phyloP scores from a whole-genome alignment of 2,797 vertebrate genomes.

The Liparis tanakae region DNA sequence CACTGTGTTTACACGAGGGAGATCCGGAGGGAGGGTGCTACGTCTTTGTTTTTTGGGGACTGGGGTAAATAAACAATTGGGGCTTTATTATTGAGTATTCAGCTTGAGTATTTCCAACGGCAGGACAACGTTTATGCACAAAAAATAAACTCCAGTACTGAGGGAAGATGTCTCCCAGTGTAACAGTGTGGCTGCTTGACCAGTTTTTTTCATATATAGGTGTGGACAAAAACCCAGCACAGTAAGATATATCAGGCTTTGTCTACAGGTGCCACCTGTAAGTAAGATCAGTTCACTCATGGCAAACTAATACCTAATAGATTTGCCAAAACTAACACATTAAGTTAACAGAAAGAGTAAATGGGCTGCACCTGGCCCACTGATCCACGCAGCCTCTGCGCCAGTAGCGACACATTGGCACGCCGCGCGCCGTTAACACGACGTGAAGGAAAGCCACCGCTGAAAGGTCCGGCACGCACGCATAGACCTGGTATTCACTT shows the following conservation, averaged over 20 bases:
- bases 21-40: neutral
- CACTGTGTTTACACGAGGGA: neutral
- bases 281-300: neutral
- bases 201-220: neutral
- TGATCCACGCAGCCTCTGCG: constrained; percentile 27
- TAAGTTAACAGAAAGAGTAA: constrained; percentile 1
- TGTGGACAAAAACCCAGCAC: constrained; percentile 5
- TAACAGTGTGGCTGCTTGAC: neutral
- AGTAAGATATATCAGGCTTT: neutral
- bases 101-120: neutral
- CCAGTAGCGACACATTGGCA: constrained; percentile 26
- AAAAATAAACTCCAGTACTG: neutral
- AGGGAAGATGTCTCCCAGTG: neutral
- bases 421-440: constrained; percentile 44
- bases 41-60: neutral
- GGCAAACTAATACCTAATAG: neutral
- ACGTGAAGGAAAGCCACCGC: constrained; percentile 50
- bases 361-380: neutral
- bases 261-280: neutral
- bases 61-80: neutral
- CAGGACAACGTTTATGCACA: neutral
- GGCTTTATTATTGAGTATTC: neutral
- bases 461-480: constrained; percentile 37
- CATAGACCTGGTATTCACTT: constrained; percentile 46
- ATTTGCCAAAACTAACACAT: constrained; percentile 2